Evolutionary conservation across 2,797 vertebrate species (phyloP).

Genomic region (Mastacembelus armatus): DNA sequence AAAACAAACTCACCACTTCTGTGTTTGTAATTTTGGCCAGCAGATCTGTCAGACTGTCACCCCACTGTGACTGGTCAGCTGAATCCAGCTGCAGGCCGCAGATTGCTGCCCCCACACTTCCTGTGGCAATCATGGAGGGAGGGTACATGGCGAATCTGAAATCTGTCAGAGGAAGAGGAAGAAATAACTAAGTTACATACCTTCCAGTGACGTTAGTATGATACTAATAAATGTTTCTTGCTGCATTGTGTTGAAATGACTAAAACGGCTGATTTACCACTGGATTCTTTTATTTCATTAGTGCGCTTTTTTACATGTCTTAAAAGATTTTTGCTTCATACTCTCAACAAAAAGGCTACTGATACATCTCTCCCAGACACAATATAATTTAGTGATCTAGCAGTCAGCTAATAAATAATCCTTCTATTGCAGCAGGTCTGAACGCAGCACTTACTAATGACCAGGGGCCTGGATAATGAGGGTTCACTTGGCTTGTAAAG

Average conservation of each 20-base stretch:
- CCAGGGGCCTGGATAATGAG: conserved; percentile 83
- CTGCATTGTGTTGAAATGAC: not conserved
- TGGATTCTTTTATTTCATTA: conserved; percentile 37
- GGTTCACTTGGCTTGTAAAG: conserved; percentile 85
- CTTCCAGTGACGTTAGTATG: not conserved
- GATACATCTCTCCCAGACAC: conserved; percentile 40
- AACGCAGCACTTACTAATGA: conserved; percentile 77
- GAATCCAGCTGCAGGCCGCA: conserved; percentile 94
- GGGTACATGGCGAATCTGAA: conserved; percentile 97
- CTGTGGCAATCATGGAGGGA: conserved; percentile 97
- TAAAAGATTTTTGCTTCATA: conserved; percentile 34
- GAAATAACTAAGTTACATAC: not conserved
- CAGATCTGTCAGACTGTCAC: conserved; percentile 90
- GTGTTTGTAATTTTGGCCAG: conserved; percentile 97
- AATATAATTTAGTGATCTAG: conserved; percentile 66
- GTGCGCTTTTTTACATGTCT: conserved; percentile 41
- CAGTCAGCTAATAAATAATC: conserved; percentile 77
- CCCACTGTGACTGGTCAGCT: conserved; percentile 85
- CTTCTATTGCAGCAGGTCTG: conserved; percentile 61
- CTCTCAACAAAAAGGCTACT: conserved; percentile 25
- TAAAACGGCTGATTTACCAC: conserved; percentile 1
- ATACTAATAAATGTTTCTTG: not conserved
- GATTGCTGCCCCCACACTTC: conserved; percentile 95
- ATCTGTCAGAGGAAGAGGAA: conserved; percentile 82
- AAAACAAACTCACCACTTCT: conserved; percentile 91